phyloP scores from a whole-genome alignment of 2,888 invertebrate genomes.

The Halictus quadricinctus region DNA sequence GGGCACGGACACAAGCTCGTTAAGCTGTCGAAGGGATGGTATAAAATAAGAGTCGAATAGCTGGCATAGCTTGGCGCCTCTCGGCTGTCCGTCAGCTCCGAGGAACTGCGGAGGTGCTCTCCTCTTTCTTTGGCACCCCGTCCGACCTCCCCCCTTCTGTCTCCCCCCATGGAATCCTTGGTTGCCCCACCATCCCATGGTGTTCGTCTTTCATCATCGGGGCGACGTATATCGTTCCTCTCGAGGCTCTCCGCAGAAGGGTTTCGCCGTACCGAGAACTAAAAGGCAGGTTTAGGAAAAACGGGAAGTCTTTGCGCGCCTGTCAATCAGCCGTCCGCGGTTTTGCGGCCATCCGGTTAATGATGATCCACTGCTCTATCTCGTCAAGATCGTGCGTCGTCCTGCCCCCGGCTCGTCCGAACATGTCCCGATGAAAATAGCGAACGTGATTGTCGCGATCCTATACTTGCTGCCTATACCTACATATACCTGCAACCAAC shows the following conservation, averaged over 20 bases:
- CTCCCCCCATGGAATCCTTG: slow-evolving; percentile 20
- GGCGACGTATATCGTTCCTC: slow-evolving; percentile 59
- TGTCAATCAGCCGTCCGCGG: slow-evolving; percentile 80
- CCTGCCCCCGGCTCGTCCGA: slow-evolving; percentile 40
- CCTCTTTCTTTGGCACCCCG: slow-evolving; percentile 60
- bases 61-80: slow-evolving; percentile 79
- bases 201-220: slow-evolving; percentile 55
- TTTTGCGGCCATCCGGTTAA: slow-evolving; percentile 79
- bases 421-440: slow-evolving; percentile 62
- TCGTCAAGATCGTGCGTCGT: slow-evolving; percentile 68
- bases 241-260: slow-evolving; percentile 62
- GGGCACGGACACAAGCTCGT: slow-evolving; percentile 34
- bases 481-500: background rate
- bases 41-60: slow-evolving; percentile 76
- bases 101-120: slow-evolving; percentile 57
- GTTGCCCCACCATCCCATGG: slow-evolving; percentile 38
- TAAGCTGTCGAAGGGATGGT: slow-evolving; percentile 48
- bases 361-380: slow-evolving; percentile 81
- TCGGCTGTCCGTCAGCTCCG: slow-evolving; percentile 75
- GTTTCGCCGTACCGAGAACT: slow-evolving; percentile 77
- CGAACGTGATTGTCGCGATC: slow-evolving; percentile 47
- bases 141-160: slow-evolving; percentile 13
- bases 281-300: slow-evolving; percentile 78
- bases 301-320: slow-evolving; percentile 79
- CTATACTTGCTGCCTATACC: background rate